A percentile compares a stretch with the other conserved stretches of the same genome.
Evolutionary conservation across 2,797 vertebrate species (phyloP).

Genomic region (Myotis pilosus): DNA sequence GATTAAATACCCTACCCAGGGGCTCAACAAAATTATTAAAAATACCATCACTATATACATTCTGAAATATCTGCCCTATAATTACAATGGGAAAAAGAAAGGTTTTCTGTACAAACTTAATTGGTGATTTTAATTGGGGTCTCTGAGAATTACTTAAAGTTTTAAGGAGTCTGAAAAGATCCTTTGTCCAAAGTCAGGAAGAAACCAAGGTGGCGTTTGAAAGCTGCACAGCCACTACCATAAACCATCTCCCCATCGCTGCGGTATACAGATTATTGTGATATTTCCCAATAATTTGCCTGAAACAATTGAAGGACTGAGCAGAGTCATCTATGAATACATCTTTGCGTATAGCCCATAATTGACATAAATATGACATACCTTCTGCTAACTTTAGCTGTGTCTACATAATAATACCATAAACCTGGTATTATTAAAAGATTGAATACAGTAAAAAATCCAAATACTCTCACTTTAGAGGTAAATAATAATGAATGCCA

Average conservation of each 20-base stretch:
- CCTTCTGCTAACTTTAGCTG: not conserved
- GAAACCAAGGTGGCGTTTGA: not conserved
- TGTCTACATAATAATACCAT: not conserved
- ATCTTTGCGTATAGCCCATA: not conserved
- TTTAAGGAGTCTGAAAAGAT: constrained; percentile 29
- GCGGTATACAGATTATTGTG: not conserved
- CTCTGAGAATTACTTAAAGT: constrained; percentile 36
- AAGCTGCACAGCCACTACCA: not conserved
- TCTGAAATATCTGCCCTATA: not conserved
- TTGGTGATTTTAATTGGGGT: not conserved
- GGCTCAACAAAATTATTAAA: constrained; percentile 41
- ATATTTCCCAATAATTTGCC: not conserved
- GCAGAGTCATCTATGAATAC: not conserved
- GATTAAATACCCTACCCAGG: not conserved
- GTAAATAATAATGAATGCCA: not conserved
- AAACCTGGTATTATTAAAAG: not conserved
- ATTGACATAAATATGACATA: not conserved
- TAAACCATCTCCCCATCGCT: not conserved
- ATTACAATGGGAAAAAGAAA: constrained; percentile 26
- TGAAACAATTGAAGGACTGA: not conserved
- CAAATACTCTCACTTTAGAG: not conserved
- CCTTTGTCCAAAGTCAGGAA: not conserved
- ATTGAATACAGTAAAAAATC: not conserved
- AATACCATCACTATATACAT: not conserved
- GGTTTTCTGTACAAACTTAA: not conserved